Percentiles rank a stretch among this genome's conserved stretches.
Conservation (phyloP, 53 echinoderm and acorn worm genomes). For the Arbacia lixula region DNA sequence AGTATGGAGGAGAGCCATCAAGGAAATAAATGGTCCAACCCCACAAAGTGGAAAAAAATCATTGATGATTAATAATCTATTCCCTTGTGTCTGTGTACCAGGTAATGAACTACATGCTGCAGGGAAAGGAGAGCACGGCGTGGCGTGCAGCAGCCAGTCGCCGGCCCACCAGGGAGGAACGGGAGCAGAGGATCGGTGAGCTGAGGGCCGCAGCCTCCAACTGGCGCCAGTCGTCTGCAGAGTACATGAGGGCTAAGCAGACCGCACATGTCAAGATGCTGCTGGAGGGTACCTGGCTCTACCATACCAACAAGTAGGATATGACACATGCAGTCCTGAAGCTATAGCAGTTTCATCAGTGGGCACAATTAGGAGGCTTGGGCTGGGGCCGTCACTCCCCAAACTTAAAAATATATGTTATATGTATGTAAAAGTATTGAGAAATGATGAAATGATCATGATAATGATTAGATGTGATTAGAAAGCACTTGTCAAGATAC, state of each 20-base stretch:
- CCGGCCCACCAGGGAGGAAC: slow-evolving; percentile 62
- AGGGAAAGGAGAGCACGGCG: slow-evolving; percentile 88
- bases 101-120: slow-evolving; percentile 88
- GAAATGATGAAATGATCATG: background rate
- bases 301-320: slow-evolving; percentile 83
- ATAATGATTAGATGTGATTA: slow-evolving; percentile 46
- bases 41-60: no score
- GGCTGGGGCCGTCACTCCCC: no score
- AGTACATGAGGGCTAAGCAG: slow-evolving; percentile 75
- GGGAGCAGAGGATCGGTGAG: slow-evolving; percentile 77
- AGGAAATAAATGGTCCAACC: no score
- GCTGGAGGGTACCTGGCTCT: slow-evolving; percentile 86
- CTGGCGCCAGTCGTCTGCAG: slow-evolving; percentile 80
- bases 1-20: no score
- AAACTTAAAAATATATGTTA: no score
- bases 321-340: background rate
- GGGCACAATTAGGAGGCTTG: no score
- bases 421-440: no score
- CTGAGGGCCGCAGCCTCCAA: slow-evolving; percentile 74
- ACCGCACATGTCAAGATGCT: slow-evolving; percentile 82
- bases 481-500: slow-evolving; percentile 78
- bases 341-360: no score
- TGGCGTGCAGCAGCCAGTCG: slow-evolving; percentile 74
- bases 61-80: no score
- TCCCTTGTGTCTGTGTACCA: slow-evolving; percentile 34